phyloP scores from a whole-genome alignment of 2,888 invertebrate genomes.

The Ophraella communa region DNA sequence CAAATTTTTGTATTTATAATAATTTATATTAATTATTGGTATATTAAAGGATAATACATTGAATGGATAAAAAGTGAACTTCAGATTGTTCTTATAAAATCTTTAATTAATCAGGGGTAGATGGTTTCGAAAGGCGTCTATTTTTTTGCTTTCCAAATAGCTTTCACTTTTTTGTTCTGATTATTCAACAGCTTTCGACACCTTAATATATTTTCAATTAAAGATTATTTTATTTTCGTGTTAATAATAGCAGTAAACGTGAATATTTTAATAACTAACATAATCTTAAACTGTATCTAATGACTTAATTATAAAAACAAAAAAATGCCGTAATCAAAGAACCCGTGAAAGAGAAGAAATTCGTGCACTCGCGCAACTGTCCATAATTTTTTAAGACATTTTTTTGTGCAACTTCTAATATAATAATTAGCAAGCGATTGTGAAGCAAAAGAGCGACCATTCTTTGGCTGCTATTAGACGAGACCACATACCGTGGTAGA shows the following conservation, averaged over 20 bases:
- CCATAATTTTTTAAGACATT: conserved; percentile 5
- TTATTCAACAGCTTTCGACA: background rate
- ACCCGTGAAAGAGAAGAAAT: background rate
- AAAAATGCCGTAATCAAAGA: background rate
- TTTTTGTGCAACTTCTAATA: conserved; percentile 20
- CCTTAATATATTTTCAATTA: background rate
- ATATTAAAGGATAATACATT: too few relatives aligned
- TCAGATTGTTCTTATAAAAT: too few relatives aligned
- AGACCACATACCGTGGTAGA: conserved; percentile 46
- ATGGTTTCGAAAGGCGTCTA: too few relatives aligned
- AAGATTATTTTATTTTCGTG: background rate
- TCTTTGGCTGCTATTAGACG: conserved; percentile 23
- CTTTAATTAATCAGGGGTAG: too few relatives aligned
- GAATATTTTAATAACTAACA: background rate
- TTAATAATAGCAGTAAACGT: background rate
- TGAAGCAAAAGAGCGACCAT: conserved; percentile 25
- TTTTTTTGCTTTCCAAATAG: background rate
- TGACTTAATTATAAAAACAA: background rate
- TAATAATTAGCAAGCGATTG: conserved; percentile 20
- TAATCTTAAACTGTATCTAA: background rate
- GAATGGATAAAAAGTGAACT: too few relatives aligned
- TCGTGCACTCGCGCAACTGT: conserved; percentile 17
- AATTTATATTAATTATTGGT: too few relatives aligned
- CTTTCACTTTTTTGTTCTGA: background rate
- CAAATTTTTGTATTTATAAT: too few relatives aligned